phyloP scores from a whole-genome alignment of 2,888 invertebrate genomes.

The Caradrina clavipalpis region DNA sequence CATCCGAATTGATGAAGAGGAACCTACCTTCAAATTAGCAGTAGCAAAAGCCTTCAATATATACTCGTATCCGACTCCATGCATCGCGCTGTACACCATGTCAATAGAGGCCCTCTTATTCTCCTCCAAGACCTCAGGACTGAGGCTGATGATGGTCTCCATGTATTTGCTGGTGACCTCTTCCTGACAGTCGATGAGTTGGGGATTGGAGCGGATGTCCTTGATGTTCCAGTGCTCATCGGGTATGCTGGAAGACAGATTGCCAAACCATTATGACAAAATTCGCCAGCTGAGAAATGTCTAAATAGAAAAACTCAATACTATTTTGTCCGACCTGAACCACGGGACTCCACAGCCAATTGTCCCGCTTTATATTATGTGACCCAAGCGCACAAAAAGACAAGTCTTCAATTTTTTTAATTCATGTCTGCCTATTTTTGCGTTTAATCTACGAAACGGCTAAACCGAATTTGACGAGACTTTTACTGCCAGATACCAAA shows the following conservation, averaged over 20 bases:
- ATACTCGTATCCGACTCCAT: constrained; percentile 97
- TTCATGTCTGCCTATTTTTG: too few species aligned
- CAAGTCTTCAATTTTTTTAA: too few species aligned
- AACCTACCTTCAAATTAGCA: constrained; percentile 93
- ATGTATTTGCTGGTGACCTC: constrained; percentile 93
- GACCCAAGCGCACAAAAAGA: too few species aligned
- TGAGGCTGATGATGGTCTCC: constrained; percentile 90
- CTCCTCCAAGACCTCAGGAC: constrained; percentile 88
- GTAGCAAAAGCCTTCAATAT: constrained; percentile 94
- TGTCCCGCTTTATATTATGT: too few species aligned
- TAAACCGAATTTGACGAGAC: too few species aligned
- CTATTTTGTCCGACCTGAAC: too few species aligned
- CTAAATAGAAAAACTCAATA: too few species aligned
- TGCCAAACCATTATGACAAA: not conserved
- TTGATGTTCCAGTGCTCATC: constrained; percentile 94
- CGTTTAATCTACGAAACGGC: too few species aligned
- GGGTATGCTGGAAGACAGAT: constrained; percentile 90
- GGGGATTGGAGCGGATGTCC: constrained; percentile 87
- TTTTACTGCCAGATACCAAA: too few species aligned
- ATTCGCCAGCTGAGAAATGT: too few species aligned
- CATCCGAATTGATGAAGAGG: not conserved
- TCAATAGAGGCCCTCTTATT: constrained; percentile 91
- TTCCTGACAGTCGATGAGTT: constrained; percentile 93
- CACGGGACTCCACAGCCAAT: too few species aligned
- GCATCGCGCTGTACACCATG: constrained; percentile 98